Conservation (phyloP, 2,888 invertebrate species). For the Cataglyphis albicans region DNA sequence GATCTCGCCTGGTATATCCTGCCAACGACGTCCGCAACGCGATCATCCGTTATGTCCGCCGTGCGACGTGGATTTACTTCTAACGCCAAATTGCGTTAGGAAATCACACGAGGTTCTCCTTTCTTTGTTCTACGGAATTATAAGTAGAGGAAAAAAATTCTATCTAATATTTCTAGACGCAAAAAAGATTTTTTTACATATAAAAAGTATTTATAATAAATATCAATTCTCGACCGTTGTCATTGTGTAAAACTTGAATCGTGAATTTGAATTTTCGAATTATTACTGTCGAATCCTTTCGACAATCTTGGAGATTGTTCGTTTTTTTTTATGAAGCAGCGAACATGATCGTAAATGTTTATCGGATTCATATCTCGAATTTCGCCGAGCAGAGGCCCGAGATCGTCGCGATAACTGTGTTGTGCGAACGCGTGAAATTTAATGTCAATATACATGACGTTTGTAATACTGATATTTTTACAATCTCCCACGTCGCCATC, state of each 20-base stretch:
- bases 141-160: background rate
- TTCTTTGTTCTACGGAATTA: background rate
- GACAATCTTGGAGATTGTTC: background rate
- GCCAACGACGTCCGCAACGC: conserved; percentile 44
- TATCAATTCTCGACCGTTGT: background rate
- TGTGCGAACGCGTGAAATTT: conserved; percentile 31
- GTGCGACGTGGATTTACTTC: background rate
- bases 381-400: conserved; percentile 6
- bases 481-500: conserved; percentile 33
- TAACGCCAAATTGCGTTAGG: conserved; percentile 14
- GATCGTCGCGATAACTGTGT: conserved; percentile 39
- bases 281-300: background rate
- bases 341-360: conserved; percentile 29
- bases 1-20: conserved; percentile 28
- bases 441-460: conserved; percentile 32
- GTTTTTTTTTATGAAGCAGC: background rate
- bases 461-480: conserved; percentile 36
- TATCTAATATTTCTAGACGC: background rate
- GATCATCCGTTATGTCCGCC: conserved; percentile 40
- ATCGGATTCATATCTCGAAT: conserved; percentile 15
- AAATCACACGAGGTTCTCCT: background rate
- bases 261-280: background rate
- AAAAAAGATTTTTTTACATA: too few species aligned
- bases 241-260: background rate
- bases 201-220: background rate